Percentiles rank a stretch among this genome's conserved stretches.
Conservation (phyloP, 2,888 invertebrate genomes). For the Parthenolecanium corni region DNA sequence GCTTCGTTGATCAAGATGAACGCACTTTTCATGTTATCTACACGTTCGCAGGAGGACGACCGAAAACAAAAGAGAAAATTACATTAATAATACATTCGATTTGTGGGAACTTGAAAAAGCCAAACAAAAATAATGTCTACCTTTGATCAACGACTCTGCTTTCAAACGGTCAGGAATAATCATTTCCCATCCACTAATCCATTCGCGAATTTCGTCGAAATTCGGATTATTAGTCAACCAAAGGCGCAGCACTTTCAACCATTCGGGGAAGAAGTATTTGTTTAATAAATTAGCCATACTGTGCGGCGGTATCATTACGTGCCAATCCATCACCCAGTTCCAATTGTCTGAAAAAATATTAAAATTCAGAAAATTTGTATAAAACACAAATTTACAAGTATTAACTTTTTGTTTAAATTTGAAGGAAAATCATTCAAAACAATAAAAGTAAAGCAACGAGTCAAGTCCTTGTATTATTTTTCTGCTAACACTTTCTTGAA, state of each 20-base stretch:
- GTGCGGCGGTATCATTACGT: constrained; percentile 64
- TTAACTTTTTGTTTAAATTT: too few species aligned
- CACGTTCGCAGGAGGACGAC: too few species aligned
- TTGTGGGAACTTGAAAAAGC: too few species aligned
- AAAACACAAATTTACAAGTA: background rate
- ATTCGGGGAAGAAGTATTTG: constrained; percentile 84
- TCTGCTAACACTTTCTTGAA: too few species aligned
- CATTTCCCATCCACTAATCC: constrained; percentile 55
- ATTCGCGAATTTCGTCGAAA: constrained; percentile 73
- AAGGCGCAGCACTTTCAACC: constrained; percentile 69
- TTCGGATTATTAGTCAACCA: constrained; percentile 89
- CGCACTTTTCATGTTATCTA: too few species aligned
- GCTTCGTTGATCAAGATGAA: too few species aligned
- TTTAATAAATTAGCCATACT: constrained; percentile 70
- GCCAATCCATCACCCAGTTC: constrained; percentile 93
- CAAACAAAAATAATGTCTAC: constrained; percentile 35
- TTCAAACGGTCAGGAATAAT: constrained; percentile 44
- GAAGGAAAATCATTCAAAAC: too few species aligned
- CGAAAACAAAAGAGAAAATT: too few species aligned
- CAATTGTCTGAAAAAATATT: constrained; percentile 56
- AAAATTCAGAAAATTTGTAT: background rate
- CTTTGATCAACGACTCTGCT: constrained; percentile 46
- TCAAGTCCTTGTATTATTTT: too few species aligned
- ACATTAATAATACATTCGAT: too few species aligned
- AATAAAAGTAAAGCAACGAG: too few species aligned